Evolutionary conservation across 2,113 vertebrate genomes (phyloP).

Genomic region (Apus apus): DNA sequence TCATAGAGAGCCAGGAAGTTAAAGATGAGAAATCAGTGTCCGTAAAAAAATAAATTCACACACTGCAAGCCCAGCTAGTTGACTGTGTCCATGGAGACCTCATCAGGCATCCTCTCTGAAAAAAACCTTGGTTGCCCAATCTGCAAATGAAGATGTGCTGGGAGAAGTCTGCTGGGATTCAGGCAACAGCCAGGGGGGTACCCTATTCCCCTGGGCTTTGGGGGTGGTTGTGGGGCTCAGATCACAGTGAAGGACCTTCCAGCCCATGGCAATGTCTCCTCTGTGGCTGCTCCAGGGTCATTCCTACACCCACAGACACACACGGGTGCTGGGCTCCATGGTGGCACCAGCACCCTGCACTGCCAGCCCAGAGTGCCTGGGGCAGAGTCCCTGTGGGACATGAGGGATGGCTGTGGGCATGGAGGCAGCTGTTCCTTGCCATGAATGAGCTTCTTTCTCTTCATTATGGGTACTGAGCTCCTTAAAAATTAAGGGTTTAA

Average conservation of each 20-base stretch:
- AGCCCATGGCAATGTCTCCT: background rate
- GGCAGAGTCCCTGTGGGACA: background rate
- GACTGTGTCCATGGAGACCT: background rate
- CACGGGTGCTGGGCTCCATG: fast-evolving
- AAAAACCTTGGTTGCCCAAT: background rate
- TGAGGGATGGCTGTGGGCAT: fast-evolving
- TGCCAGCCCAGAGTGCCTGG: background rate
- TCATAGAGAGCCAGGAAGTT: background rate
- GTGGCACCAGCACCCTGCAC: background rate
- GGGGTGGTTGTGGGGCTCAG: too few species aligned
- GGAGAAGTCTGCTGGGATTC: too few species aligned
- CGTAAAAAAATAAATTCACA: background rate
- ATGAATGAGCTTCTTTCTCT: fast-evolving
- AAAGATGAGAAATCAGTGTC: background rate
- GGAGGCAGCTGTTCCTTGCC: too few species aligned
- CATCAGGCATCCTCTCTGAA: too few species aligned
- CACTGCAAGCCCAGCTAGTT: fast-evolving
- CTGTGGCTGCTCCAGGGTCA: background rate
- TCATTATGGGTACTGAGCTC: background rate
- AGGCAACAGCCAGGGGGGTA: background rate
- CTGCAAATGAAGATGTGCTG: background rate
- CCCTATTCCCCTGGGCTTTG: too few species aligned
- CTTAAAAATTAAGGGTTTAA: background rate
- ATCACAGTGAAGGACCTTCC: background rate
- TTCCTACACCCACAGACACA: fast-evolving